Evolutionary conservation across 1,140 invertebrate species (phyloP).

Genomic region (Heliconius eleuchia): DNA sequence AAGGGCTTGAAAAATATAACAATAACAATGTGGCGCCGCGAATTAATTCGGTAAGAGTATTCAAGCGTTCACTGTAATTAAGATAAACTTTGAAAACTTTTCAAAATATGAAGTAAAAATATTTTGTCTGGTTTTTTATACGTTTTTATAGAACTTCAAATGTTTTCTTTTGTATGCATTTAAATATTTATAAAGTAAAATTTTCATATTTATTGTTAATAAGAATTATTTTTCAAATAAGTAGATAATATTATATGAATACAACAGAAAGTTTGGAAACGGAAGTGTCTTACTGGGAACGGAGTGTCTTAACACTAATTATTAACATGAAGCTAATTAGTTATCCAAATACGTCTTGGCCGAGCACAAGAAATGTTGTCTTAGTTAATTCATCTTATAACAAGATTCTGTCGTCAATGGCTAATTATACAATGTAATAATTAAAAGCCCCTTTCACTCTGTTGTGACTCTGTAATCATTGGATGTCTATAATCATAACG

Average conservation of each 20-base stretch:
- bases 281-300: too few relatives aligned
- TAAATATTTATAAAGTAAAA: too few relatives aligned
- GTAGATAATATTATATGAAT: too few relatives aligned
- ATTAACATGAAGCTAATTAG: too few relatives aligned
- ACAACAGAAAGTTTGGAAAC: too few relatives aligned
- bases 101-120: background rate
- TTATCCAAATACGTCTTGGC: background rate
- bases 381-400: background rate
- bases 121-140: background rate
- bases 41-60: constrained; percentile 30
- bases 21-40: constrained; percentile 27
- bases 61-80: constrained; percentile 24
- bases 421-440: background rate
- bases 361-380: background rate
- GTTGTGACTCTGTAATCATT: background rate
- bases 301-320: too few relatives aligned
- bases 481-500: background rate
- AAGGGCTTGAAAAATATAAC: constrained; percentile 24
- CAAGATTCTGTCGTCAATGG: background rate
- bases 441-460: background rate
- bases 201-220: too few relatives aligned
- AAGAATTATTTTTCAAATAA: too few relatives aligned
- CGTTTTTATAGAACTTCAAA: background rate
- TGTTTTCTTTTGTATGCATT: too few relatives aligned
- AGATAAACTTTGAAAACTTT: background rate